phyloP scores from a whole-genome alignment of 2,797 vertebrate species.

The Leucoraja ocellata region DNA sequence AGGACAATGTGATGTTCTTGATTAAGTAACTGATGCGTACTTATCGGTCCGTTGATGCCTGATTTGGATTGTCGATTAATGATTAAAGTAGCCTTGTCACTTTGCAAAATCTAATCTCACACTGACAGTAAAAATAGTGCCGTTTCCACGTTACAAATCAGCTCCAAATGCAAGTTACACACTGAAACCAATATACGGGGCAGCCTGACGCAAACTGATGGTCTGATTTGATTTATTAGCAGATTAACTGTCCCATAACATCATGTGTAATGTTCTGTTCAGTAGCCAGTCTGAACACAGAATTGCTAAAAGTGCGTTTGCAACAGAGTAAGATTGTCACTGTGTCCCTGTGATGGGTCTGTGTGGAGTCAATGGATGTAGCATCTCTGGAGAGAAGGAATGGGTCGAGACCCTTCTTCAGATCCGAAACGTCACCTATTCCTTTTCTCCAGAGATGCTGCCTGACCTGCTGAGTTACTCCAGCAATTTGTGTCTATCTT shows the following conservation, averaged over 20 bases:
- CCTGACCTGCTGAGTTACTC: no score
- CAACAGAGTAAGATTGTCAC: background rate
- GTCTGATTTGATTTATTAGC: conserved; percentile 17
- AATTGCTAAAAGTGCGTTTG: background rate
- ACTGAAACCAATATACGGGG: background rate
- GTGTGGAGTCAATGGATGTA: background rate
- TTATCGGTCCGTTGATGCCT: background rate
- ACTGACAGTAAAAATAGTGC: background rate
- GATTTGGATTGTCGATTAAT: conserved; percentile 21
- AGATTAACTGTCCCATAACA: conserved; percentile 4
- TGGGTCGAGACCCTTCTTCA: no score
- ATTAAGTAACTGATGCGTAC: background rate
- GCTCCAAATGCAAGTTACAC: background rate
- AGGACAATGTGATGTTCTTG: background rate
- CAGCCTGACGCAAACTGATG: background rate
- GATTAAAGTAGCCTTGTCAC: background rate
- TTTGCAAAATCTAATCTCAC: conserved; percentile 20
- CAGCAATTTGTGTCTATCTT: no score
- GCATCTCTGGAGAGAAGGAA: no score
- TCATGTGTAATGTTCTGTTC: background rate
- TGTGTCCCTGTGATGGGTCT: background rate
- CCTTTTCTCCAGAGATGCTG: no score
- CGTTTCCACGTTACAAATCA: conserved; percentile 20
- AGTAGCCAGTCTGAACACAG: background rate
- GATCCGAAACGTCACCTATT: no score